A percentile compares a stretch with the other conserved stretches of the same genome.
Evolutionary conservation across 1,140 invertebrate genomes (phyloP).

Genomic region (Dryas iulia): DNA sequence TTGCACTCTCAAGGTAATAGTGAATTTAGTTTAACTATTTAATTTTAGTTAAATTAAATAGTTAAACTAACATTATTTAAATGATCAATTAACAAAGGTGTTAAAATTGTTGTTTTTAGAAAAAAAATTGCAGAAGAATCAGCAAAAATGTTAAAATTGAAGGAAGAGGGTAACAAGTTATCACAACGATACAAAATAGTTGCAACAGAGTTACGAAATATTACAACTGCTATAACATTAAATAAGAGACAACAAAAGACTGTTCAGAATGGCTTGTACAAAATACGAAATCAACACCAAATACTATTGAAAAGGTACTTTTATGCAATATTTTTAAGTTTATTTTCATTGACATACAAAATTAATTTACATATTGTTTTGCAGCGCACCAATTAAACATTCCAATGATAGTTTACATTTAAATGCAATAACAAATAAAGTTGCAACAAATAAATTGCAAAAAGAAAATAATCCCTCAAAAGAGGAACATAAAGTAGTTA

Average conservation of each 20-base stretch:
- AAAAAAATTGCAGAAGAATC: conserved; percentile 74
- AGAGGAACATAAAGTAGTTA: conserved; percentile 43
- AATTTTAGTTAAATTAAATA: too few species aligned
- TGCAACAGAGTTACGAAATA: conserved; percentile 62
- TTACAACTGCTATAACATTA: conserved; percentile 62
- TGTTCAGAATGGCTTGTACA: conserved; percentile 54
- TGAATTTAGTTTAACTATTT: background rate
- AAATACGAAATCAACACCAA: conserved; percentile 66
- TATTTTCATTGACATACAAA: background rate
- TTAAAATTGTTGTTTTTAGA: conserved; percentile 40
- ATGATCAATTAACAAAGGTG: background rate
- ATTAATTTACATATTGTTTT: conserved; percentile 23
- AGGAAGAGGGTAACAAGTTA: conserved; percentile 64
- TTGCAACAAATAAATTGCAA: conserved; percentile 44
- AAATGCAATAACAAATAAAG: background rate
- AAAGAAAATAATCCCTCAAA: conserved; percentile 63
- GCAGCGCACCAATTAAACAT: conserved; percentile 57
- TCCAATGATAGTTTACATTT: conserved; percentile 36
- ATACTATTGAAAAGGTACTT: conserved; percentile 65
- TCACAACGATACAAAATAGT: conserved; percentile 72
- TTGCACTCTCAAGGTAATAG: conserved; percentile 64
- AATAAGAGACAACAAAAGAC: conserved; percentile 66
- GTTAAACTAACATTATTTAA: too few species aligned
- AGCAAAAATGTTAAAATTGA: conserved; percentile 65
- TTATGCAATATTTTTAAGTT: conserved; percentile 2